phyloP scores from a whole-genome alignment of 2,113 vertebrate species.

The Hippopotamus amphibius region DNA sequence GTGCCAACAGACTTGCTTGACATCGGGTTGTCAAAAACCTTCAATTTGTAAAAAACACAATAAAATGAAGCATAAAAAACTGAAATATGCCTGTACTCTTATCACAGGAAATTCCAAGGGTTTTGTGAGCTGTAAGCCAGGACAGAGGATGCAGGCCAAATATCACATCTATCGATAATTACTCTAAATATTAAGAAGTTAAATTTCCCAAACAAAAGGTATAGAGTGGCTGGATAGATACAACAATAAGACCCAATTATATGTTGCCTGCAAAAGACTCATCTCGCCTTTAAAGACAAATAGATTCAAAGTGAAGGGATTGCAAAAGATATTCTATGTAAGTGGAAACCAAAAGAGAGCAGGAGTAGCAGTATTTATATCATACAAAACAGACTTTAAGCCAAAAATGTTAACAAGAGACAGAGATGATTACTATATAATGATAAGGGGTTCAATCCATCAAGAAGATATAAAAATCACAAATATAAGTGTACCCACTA shows the following conservation, averaged over 20 bases:
- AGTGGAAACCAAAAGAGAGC: not conserved
- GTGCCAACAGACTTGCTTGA: not conserved
- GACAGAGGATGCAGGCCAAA: not conserved
- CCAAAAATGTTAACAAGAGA: not conserved
- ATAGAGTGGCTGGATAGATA: not conserved
- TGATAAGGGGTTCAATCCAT: not conserved
- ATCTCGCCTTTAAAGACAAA: not conserved
- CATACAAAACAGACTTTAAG: not conserved
- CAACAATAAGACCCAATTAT: not conserved
- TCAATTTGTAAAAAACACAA: not conserved
- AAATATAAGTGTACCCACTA: not conserved
- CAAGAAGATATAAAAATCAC: not conserved
- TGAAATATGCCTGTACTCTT: not conserved
- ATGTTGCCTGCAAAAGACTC: not conserved
- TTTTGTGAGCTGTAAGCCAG: not conserved
- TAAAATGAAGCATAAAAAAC: not conserved
- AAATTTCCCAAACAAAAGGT: not conserved
- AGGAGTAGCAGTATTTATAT: not conserved
- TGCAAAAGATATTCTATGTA: not conserved
- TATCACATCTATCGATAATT: not conserved
- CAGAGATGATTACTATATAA: not conserved
- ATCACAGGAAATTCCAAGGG: not conserved
- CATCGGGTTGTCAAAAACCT: not conserved
- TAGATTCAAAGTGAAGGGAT: not conserved
- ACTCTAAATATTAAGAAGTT: not conserved